These are phyloP conservation scores for Sciaenops ocellatus DNA, from an alignment of 2,797 vertebrate species.

Conservation along the genomic window DNA sequence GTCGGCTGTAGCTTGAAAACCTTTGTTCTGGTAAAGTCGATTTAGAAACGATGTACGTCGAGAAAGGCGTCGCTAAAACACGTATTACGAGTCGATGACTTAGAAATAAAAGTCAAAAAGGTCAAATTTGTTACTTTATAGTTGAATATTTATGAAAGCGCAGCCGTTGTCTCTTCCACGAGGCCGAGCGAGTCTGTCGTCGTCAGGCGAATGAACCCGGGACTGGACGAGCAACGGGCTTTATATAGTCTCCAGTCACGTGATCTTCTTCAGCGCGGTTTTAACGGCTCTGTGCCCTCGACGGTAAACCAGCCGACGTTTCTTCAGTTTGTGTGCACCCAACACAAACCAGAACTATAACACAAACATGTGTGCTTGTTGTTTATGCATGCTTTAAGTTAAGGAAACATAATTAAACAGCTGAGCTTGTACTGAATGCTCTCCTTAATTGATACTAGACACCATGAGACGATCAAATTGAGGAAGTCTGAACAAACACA, in stretches of 20 bases:
- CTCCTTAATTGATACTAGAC: too few relatives aligned
- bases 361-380: too few relatives aligned
- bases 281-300: too few relatives aligned
- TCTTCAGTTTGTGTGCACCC: too few relatives aligned
- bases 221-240: rapidly evolving
- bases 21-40: conserved; percentile 21
- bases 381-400: too few relatives aligned
- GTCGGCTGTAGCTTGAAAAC: neutral
- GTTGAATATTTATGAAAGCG: neutral
- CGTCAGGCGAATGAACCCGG: neutral
- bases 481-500: too few relatives aligned
- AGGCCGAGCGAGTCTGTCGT: rapidly evolving
- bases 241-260: conserved; percentile 37
- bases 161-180: rapidly evolving
- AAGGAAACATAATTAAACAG: too few relatives aligned
- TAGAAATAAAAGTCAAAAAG: rapidly evolving
- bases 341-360: too few relatives aligned
- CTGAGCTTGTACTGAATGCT: too few relatives aligned
- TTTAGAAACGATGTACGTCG: neutral
- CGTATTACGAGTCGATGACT: rapidly evolving
- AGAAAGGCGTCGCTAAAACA: neutral
- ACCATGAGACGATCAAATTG: too few relatives aligned
- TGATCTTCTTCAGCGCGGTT: neutral
- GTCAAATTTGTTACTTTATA: rapidly evolving
- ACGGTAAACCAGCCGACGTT: too few relatives aligned